A percentile compares a stretch with the other conserved stretches of the same genome.
Evolutionary conservation across 2,113 vertebrate species (phyloP).

Genomic region (Columba livia): DNA sequence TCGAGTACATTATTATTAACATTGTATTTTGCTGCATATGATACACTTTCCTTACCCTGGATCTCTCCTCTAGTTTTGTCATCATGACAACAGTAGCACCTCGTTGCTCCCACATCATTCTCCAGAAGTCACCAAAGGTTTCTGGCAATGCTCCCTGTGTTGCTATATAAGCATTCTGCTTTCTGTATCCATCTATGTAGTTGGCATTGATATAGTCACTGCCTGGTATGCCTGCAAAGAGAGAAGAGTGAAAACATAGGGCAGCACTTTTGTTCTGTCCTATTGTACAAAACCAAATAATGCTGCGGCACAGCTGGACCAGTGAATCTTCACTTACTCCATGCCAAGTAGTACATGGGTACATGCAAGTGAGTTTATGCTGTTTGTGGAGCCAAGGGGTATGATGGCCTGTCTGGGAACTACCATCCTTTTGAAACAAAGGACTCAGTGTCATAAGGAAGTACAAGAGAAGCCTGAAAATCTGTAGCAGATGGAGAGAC

Average conservation of each 20-base stretch:
- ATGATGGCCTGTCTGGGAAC: not conserved
- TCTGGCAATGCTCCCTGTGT: conserved; percentile 94
- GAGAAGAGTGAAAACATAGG: not conserved
- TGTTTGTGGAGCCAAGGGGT: not conserved
- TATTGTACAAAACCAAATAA: not conserved
- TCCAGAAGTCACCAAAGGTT: conserved; percentile 99
- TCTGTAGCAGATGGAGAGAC: not conserved
- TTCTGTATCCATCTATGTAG: conserved; percentile 98
- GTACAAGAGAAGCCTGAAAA: not conserved
- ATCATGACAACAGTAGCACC: conserved; percentile 98
- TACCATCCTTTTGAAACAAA: not conserved
- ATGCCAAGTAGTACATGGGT: accelerated
- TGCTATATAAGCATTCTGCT: conserved; percentile 98
- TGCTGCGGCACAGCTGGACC: not conserved
- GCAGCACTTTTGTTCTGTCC: not conserved
- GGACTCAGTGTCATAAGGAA: not conserved
- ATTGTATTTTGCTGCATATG: not conserved
- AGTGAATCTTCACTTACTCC: not conserved
- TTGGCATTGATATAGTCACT: conserved; percentile 98
- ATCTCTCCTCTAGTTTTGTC: conserved; percentile 97
- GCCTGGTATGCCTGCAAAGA: conserved; percentile 90
- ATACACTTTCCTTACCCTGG: conserved; percentile 83
- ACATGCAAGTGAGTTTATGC: not conserved
- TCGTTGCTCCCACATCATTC: conserved; percentile 98
- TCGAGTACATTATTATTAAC: not conserved